Base-by-base conservation (phyloP, 2,888 invertebrate genomes). In the Chirona hameri region DNA sequence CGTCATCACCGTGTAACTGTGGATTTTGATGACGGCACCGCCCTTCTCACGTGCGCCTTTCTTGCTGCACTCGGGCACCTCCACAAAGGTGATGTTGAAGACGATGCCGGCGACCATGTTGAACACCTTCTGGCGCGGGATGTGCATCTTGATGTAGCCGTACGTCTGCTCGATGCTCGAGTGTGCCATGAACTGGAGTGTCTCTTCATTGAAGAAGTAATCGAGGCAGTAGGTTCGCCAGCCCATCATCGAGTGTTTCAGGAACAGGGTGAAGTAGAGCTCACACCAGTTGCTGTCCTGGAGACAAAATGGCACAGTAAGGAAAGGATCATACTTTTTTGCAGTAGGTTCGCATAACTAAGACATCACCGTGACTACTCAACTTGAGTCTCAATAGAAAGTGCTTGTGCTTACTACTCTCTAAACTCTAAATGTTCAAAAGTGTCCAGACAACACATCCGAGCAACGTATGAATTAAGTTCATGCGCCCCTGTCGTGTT, bases 141-240 rank as follows among this genome's bases (percentile, higher is more conserved):
- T 21, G 24, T 4, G 15, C 12, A 76, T 39, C n/a, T 31, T 76
- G 24, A 76, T 76, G 24, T 76, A 76, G 46, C 76, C 76, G 24
- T 10, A 10, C 24, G 76, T 76, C 5, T 39, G 9, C 24, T 46
- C 39, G 76, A 46, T 46, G 39, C 39, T 76, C 9, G 46, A 7
- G 76, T 39, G 76, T 2, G 76, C 5, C 76, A 76, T 76, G 24
- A 76, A 76, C 39, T 21, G 21, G 21, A 76, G 76, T 9, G 76
- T 39, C 46, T 39, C 76, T 18, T 76, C 76, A 39, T 46, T 76
- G 39, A 76, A 46, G 24, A 76, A 76, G 76, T 76, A 46, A 18
- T 76, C 76, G 7, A 76, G 3, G 76, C 76, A 76, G 76, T 46
- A 76, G 76, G 39, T 46, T 5, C 76, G 76, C 76, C 76, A 76